Evolutionary conservation across 2,797 vertebrate species (phyloP).

Genomic region (Amniataba percoides): DNA sequence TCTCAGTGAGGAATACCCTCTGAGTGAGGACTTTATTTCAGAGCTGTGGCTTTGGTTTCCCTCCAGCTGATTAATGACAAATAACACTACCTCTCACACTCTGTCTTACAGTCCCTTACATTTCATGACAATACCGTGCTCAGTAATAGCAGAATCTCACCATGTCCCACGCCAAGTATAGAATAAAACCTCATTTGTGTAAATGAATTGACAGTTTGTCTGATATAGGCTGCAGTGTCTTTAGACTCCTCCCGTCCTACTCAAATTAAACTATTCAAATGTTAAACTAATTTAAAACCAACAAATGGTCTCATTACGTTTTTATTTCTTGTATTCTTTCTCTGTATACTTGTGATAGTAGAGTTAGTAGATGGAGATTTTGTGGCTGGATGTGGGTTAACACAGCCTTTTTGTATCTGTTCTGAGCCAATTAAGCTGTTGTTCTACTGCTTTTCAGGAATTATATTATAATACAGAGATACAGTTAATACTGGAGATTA

Average conservation of each 20-base stretch:
- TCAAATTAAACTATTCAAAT: background rate
- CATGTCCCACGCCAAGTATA: background rate
- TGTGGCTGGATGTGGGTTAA: no score
- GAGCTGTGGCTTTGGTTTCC: conserved; percentile 8
- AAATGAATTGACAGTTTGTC: conserved; percentile 21
- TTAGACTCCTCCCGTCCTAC: background rate
- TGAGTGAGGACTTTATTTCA: background rate
- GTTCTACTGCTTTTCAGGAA: background rate
- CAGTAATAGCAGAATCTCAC: conserved; percentile 28
- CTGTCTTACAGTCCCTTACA: background rate
- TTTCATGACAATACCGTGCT: conserved; percentile 11
- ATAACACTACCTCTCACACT: background rate
- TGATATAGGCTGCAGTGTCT: background rate
- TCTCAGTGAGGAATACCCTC: background rate
- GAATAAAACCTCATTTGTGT: conserved; percentile 15
- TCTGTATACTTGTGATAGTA: background rate
- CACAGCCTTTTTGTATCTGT: background rate
- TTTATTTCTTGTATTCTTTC: background rate
- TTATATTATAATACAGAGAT: no score
- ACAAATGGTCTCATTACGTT: no score
- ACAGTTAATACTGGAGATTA: no score
- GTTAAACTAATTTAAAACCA: no score
- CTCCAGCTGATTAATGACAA: conserved; percentile 40
- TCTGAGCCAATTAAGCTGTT: background rate
- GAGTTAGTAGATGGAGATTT: background rate